A percentile compares a stretch with the other conserved stretches of the same genome.
These are phyloP conservation scores for Heliconius melpomene DNA, from an alignment of 1,140 invertebrate genomes.

Conservation along the genomic window DNA sequence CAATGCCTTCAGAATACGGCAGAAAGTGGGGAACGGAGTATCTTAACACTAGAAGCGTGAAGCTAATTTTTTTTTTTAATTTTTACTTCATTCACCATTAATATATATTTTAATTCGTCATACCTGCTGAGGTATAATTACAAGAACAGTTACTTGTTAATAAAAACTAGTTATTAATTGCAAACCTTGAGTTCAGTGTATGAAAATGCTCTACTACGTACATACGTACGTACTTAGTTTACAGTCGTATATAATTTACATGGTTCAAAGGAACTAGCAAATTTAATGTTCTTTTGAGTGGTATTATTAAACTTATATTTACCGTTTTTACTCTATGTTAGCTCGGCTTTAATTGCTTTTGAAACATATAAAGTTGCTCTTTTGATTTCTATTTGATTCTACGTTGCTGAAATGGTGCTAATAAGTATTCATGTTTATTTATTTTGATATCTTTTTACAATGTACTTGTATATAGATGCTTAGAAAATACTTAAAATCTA, in stretches of 20 bases:
- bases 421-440: constrained; percentile 8
- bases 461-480: neutral
- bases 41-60: too few relatives aligned
- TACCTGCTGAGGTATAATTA: neutral
- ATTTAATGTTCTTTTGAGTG: constrained; percentile 14
- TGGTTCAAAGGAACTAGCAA: constrained; percentile 8
- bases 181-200: neutral
- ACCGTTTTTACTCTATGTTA: constrained; percentile 17
- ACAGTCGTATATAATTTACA: constrained; percentile 7
- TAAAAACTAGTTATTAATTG: neutral
- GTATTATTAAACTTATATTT: constrained; percentile 18
- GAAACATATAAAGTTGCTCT: neutral
- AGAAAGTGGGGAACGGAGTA: too few relatives aligned
- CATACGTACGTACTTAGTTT: constrained; percentile 12
- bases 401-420: constrained; percentile 8
- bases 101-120: neutral
- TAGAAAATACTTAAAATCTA: neutral
- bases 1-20: too few relatives aligned
- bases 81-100: neutral
- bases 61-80: neutral
- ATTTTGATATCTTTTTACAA: neutral
- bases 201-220: neutral
- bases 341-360: constrained; percentile 6
- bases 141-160: neutral
- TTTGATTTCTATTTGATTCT: neutral